Percentiles rank a stretch among this genome's conserved stretches.
Conservation (phyloP, 2,113 vertebrate genomes). For the Amblyopsis rosae region DNA sequence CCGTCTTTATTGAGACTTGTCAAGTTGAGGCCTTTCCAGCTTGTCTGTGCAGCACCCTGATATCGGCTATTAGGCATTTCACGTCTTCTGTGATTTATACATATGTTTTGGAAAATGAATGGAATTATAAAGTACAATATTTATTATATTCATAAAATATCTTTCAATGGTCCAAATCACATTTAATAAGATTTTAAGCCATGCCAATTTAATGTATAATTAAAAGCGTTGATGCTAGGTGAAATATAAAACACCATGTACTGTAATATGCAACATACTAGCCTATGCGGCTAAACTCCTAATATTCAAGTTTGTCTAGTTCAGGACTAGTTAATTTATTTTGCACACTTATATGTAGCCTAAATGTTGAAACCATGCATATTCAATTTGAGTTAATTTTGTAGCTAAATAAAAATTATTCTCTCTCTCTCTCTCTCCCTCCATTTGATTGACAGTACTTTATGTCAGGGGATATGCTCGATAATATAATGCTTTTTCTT, state of each 20-base stretch:
- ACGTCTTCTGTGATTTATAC: slow-evolving; percentile 73
- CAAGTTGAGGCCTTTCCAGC: slow-evolving; percentile 57
- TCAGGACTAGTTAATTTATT: no score
- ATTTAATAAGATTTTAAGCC: slow-evolving; percentile 82
- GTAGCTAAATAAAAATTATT: no score
- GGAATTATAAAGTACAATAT: slow-evolving; percentile 77
- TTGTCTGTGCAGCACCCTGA: slow-evolving; percentile 61
- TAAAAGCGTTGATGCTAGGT: slow-evolving; percentile 74
- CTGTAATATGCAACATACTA: slow-evolving; percentile 48
- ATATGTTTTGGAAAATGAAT: slow-evolving; percentile 77
- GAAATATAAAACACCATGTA: slow-evolving; percentile 59
- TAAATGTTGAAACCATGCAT: no score
- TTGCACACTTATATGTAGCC: no score
- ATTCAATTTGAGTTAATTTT: no score
- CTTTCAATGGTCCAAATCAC: slow-evolving; percentile 79
- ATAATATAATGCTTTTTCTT: slow-evolving; percentile 2
- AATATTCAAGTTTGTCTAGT: slow-evolving; percentile 35
- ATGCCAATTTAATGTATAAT: slow-evolving; percentile 80
- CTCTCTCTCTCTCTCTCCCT: no score
- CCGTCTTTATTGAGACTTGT: slow-evolving; percentile 57
- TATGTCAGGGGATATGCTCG: slow-evolving; percentile 24
- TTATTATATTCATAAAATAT: slow-evolving; percentile 79
- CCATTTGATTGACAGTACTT: slow-evolving; percentile 23
- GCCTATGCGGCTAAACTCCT: slow-evolving; percentile 28
- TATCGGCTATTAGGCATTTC: slow-evolving; percentile 70